phyloP scores from a whole-genome alignment of 2,888 invertebrate genomes.

The Drosophila quinaria region DNA sequence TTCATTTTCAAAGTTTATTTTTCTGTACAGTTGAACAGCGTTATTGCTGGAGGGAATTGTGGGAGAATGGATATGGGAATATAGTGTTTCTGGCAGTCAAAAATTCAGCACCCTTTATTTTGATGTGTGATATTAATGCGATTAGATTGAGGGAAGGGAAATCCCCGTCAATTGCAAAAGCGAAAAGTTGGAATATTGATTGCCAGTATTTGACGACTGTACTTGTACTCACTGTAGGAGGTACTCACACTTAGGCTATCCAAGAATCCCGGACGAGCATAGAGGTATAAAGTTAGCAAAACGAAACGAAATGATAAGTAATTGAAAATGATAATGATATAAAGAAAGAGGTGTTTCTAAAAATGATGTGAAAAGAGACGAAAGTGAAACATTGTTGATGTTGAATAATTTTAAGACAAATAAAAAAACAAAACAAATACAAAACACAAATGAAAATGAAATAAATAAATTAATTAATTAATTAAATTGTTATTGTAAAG shows the following conservation, averaged over 20 bases:
- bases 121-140: slow-evolving; percentile 55
- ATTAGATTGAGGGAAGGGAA: neutral
- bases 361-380: slow-evolving; percentile 18
- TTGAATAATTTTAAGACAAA: slow-evolving; percentile 76
- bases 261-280: slow-evolving; percentile 11
- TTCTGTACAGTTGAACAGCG: slow-evolving; percentile 52
- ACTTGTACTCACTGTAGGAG: slow-evolving; percentile 1
- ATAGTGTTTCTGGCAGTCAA: slow-evolving; percentile 10
- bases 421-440: slow-evolving; percentile 29
- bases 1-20: slow-evolving; percentile 16
- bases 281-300: slow-evolving; percentile 39
- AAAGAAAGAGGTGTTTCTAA: slow-evolving; percentile 3
- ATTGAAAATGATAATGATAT: slow-evolving; percentile 30
- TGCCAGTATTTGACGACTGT: slow-evolving; percentile 10
- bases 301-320: slow-evolving; percentile 33
- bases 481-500: slow-evolving; percentile 78
- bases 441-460: slow-evolving; percentile 39
- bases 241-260: neutral
- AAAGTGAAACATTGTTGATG: slow-evolving; percentile 72
- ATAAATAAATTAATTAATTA: slow-evolving; percentile 44
- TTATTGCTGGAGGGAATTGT: slow-evolving; percentile 16
- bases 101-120: slow-evolving; percentile 16
- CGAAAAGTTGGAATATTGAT: slow-evolving; percentile 40
- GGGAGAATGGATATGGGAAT: neutral
- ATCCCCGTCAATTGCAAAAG: slow-evolving; percentile 30